phyloP scores from a whole-genome alignment of 2,888 invertebrate genomes.

The Yponomeuta malinellus region DNA sequence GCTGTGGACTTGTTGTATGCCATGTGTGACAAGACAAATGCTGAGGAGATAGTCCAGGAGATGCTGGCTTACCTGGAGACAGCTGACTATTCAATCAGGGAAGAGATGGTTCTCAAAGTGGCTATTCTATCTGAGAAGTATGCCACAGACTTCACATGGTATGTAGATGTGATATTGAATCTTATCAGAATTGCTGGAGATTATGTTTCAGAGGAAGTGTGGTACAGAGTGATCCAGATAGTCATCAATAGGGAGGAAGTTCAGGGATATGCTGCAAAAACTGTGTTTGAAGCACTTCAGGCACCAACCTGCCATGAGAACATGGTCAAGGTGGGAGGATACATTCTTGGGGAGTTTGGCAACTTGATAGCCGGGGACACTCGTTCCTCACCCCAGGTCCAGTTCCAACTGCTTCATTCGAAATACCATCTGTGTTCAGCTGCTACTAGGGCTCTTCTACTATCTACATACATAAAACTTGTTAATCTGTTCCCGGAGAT shows the following conservation, averaged over 20 bases:
- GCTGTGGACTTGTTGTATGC: slow-evolving; percentile 99
- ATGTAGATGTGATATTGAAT: slow-evolving; percentile 97
- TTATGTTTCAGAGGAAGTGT: slow-evolving; percentile 99
- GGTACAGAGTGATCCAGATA: slow-evolving; percentile 99
- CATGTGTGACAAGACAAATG: slow-evolving; percentile 99
- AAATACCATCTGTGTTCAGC: slow-evolving; percentile 99
- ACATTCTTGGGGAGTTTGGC: slow-evolving; percentile 99
- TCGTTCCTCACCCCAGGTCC: slow-evolving; percentile 96
- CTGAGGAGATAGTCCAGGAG: slow-evolving; percentile 99
- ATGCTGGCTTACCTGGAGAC: slow-evolving; percentile 99
- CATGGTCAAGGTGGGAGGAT: slow-evolving; percentile 99
- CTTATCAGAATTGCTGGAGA: slow-evolving; percentile 99
- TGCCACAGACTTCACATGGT: slow-evolving; percentile 99
- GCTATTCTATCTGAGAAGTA: slow-evolving; percentile 99
- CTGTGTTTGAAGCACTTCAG: slow-evolving; percentile 98
- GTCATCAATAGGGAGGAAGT: slow-evolving; percentile 99
- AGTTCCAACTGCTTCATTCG: slow-evolving; percentile 98
- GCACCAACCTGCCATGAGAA: slow-evolving; percentile 99
- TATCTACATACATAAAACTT: slow-evolving; percentile 99
- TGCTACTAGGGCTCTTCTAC: slow-evolving; percentile 94
- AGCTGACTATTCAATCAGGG: slow-evolving; percentile 99
- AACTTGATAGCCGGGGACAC: slow-evolving; percentile 99
- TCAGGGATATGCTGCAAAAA: slow-evolving; percentile 99
- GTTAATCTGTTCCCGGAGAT: slow-evolving; percentile 99
- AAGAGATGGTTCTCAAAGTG: slow-evolving; percentile 99